These are phyloP conservation scores for Capromys pilorides DNA, from an alignment of 2,797 vertebrate species.

Conservation along the genomic window DNA sequence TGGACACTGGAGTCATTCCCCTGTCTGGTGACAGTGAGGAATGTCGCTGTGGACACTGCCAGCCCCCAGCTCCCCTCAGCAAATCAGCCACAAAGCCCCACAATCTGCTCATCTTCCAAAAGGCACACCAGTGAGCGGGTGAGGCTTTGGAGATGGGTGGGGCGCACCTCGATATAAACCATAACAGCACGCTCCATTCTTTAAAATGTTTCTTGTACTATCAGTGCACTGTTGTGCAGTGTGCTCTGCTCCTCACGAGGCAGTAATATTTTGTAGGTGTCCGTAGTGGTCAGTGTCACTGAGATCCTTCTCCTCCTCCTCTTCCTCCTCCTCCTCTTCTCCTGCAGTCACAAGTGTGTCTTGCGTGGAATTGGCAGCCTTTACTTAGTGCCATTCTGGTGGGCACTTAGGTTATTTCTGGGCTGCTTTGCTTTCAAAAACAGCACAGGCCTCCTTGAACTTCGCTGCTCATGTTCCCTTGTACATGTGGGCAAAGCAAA, in stretches of 20 bases:
- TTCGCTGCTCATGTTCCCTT: neutral
- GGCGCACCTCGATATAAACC: neutral
- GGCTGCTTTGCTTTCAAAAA: neutral
- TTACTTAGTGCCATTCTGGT: neutral
- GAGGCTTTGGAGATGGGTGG: neutral
- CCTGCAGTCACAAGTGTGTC: neutral
- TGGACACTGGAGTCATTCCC: too few relatives aligned
- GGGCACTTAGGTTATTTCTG: neutral
- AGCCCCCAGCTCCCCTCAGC: neutral
- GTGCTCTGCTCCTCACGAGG: neutral
- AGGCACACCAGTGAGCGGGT: neutral
- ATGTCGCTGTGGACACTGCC: too few relatives aligned
- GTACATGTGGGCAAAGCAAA: neutral
- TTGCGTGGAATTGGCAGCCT: neutral
- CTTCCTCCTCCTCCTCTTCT: neutral
- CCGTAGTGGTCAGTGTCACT: neutral
- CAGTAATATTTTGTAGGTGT: neutral
- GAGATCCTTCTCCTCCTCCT: neutral
- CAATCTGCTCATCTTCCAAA: neutral
- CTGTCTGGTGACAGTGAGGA: too few relatives aligned
- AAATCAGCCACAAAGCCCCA: neutral
- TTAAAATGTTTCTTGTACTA: neutral
- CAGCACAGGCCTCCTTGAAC: neutral
- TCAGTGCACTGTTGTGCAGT: neutral
- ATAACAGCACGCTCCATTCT: neutral